phyloP scores from a whole-genome alignment of 2,797 vertebrate genomes.

The Aplochiton taeniatus region DNA sequence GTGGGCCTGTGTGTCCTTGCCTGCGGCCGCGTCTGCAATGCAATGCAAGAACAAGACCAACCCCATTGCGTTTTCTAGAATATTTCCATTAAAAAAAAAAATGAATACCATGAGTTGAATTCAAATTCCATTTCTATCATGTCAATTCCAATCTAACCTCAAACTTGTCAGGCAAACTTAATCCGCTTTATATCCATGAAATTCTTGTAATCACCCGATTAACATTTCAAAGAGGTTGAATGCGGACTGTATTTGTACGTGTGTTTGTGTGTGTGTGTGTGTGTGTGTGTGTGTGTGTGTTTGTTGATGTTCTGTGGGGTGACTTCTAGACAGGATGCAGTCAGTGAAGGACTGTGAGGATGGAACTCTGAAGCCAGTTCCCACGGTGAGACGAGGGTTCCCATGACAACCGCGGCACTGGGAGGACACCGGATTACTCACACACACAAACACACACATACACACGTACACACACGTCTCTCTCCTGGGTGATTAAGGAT shows the following conservation, averaged over 20 bases:
- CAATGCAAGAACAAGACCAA: no score
- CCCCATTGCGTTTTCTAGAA: not conserved
- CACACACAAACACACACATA: conserved; percentile 1
- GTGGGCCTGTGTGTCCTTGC: not conserved
- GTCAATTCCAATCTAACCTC: no score
- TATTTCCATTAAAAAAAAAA: not conserved
- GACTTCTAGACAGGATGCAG: conserved; percentile 66
- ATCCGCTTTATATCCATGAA: no score
- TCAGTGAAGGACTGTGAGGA: conserved; percentile 35
- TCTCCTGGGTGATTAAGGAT: not conserved
- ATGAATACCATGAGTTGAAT: no score
- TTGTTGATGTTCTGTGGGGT: conserved; percentile 37
- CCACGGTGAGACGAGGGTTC: conserved; percentile 75
- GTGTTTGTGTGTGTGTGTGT: conserved; percentile 10
- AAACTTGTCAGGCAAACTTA: no score
- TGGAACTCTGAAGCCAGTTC: conserved; percentile 73
- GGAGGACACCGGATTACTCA: conserved; percentile 73
- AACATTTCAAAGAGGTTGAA: no score
- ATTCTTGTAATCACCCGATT: no score
- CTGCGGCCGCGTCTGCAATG: no score
- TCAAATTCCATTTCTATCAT: no score
- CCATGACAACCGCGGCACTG: conserved; percentile 73
- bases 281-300: not conserved
- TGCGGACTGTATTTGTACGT: conserved; percentile 22
- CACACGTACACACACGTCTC: not conserved